Evolutionary conservation across 2,888 invertebrate species (phyloP), one percentile per base, ranked within the genome.

Genomic region (Torymus texanus): DNA sequence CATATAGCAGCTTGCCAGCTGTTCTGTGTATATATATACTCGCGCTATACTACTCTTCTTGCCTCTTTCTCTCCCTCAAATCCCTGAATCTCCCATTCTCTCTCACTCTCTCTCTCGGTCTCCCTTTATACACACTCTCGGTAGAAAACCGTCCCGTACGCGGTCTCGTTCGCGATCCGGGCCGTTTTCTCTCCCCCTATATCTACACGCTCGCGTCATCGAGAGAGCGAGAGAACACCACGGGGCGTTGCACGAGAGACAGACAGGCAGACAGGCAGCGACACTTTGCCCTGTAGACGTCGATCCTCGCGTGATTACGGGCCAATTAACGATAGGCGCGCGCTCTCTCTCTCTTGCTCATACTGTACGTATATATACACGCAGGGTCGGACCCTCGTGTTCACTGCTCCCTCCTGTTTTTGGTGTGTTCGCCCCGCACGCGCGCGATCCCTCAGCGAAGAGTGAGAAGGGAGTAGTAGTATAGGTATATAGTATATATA

Each of bases 301-400:
- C 67, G 78, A 74, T 65, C 77, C 81, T 75, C 80, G 72, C 77
- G 83, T 81, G 82, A 85, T 84, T 83, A 83, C 81, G 77, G 76
- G 81, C 79, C 85, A 84, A 84, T 85, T 84, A 85, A 84, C 83
- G 75, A 81, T 78, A 81, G 75, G 65, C 24, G 14, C 61, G 2
- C 56, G 21, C 21, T n/a, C n/a, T n/a, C n/a, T n/a, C n/a, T 21
- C 21, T 21, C 21, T 21, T 21, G 21, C 21, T 21, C 21, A 21
- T 21, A 21, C 21, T n/a, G 21, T 21, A 21, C 2, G 2, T 41
- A 8, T 41, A 41, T 8, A 41, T 8, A 8, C 8, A 1, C 41
- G 41, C 41, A 8, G 41, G 41, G 41, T 41, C 41, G 41, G 41
- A 41, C 41, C 41, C 41, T 41, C 41, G 41, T 41, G 41, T 8